These are phyloP conservation scores for Adineta ricciae DNA, from an alignment of 2,888 invertebrate species.

Conservation along the genomic window DNA sequence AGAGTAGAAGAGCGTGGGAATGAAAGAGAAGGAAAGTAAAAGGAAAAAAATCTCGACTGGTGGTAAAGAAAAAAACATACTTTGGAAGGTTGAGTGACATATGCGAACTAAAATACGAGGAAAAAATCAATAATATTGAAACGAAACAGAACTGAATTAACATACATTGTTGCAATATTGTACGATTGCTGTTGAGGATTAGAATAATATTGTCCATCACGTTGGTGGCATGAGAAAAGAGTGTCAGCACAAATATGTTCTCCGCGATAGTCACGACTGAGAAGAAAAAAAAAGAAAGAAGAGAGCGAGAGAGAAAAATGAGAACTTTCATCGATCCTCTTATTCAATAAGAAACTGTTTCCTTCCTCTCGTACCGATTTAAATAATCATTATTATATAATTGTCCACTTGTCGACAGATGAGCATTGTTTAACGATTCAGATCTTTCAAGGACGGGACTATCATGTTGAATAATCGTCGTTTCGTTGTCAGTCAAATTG, in stretches of 20 bases:
- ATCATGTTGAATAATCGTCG: neutral
- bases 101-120: neutral
- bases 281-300: neutral
- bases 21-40: neutral
- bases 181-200: neutral
- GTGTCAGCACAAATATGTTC: neutral
- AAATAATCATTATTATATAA: neutral
- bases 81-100: neutral
- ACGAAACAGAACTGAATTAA: neutral
- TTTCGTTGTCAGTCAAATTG: neutral
- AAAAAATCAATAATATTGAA: neutral
- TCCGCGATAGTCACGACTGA: neutral
- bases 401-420: neutral
- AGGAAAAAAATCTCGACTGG: neutral
- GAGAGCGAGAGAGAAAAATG: neutral
- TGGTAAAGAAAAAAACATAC: neutral
- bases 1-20: neutral
- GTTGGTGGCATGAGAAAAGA: neutral
- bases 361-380: neutral
- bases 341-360: neutral
- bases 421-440: neutral
- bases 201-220: neutral
- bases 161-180: neutral
- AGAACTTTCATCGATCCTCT: neutral
- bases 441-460: neutral